Evolutionary conservation across 2,113 vertebrate genomes (phyloP), one percentile per base, ranked within the genome.

Genomic region (Marcusenius ussheri): DNA sequence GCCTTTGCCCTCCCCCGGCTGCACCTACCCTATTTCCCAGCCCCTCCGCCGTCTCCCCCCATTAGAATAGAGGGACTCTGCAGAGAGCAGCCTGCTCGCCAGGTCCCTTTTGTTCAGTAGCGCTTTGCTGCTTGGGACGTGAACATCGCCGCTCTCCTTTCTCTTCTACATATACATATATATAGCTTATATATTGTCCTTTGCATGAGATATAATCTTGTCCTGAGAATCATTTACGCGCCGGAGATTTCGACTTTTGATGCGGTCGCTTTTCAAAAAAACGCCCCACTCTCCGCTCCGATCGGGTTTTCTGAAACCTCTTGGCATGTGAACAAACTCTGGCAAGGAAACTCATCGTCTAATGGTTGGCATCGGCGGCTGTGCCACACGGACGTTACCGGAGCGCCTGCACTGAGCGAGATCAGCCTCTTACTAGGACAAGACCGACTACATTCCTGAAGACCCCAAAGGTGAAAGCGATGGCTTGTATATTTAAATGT

Each of bases 51-150:
- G 86, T 87, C 90, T 58, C 88, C 90, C 90, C 90, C 90, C 92
- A 93, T 95, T 92, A 93, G 94, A 94, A 94, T 91, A 94, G 91
- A 91, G 92, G 90, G 85, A 51, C 24, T 91, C 89, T 91, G 90
- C 89, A 70, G 90, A 91, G 90, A 87, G 88, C 88, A 49, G 42
- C 92, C 89, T 89, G 93, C 93, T 92, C 53, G 88, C 74, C 88
- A 87, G 89, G 92, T 86, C 94, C 94, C 95, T 95, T 95, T 96
- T 96, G 95, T 96, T 96, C 95, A 95, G 94, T 95, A 94, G 94
- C 95, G 92, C 94, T 94, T 92, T 92, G 95, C 94, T 94, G 95
- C 95, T 93, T 93, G 93, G 93, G 94, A 95, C 93, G 94, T 94
- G 94, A 93, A 92, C 94, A 93, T 88, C 92, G 62, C 62, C 46